phyloP scores from a whole-genome alignment of 2,888 invertebrate genomes.

The Gnatocerus cornutus region DNA sequence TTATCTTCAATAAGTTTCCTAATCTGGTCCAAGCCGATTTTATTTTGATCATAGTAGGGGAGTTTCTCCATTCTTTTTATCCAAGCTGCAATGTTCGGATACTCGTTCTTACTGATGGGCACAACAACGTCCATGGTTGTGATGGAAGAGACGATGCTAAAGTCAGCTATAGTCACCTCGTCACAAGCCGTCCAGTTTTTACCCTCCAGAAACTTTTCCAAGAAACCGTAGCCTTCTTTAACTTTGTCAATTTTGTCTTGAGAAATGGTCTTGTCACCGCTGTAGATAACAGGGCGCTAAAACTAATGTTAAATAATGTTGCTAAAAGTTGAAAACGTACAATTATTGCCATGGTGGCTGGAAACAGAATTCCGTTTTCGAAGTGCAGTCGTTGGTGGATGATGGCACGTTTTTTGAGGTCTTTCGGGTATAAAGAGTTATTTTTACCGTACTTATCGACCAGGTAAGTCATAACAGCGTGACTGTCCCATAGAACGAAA shows the following conservation, averaged over 20 bases:
- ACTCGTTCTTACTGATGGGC: constrained; percentile 60
- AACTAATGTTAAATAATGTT: constrained; percentile 7
- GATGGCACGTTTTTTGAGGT: constrained; percentile 72
- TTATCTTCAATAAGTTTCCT: constrained; percentile 62
- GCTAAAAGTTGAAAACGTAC: too few species aligned
- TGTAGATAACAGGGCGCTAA: constrained; percentile 55
- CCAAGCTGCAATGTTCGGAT: constrained; percentile 63
- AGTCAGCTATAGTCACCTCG: constrained; percentile 60
- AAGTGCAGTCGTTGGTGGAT: constrained; percentile 75
- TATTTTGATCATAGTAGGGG: constrained; percentile 52
- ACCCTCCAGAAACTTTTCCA: constrained; percentile 72
- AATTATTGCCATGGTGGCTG: constrained; percentile 64
- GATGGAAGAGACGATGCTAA: constrained; percentile 52
- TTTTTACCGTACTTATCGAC: constrained; percentile 73
- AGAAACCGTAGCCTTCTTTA: constrained; percentile 65
- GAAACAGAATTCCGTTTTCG: constrained; percentile 73
- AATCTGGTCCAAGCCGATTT: constrained; percentile 25
- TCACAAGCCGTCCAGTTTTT: constrained; percentile 73
- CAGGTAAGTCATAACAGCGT: constrained; percentile 73
- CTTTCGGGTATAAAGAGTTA: constrained; percentile 74
- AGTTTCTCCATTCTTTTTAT: constrained; percentile 60
- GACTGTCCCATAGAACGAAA: constrained; percentile 72
- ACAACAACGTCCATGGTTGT: constrained; percentile 52
- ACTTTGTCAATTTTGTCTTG: constrained; percentile 28
- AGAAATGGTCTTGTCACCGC: constrained; percentile 45